A percentile compares a stretch with the other conserved stretches of the same genome.
These are phyloP conservation scores for Carapus acus DNA, from an alignment of 2,797 vertebrate species.

Conservation along the genomic window DNA sequence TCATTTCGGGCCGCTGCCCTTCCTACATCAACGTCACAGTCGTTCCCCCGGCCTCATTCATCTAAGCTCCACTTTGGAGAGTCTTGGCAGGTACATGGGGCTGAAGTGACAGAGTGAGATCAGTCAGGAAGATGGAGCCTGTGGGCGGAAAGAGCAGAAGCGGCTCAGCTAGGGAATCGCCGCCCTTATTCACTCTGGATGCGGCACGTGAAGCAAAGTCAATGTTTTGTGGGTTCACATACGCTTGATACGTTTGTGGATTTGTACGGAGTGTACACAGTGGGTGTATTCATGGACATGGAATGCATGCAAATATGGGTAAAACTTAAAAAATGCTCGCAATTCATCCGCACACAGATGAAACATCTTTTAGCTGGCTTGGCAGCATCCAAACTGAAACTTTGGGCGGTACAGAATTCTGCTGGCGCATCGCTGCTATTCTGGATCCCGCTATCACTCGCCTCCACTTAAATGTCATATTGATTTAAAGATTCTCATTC, in stretches of 20 bases:
- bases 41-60: slow-evolving; percentile 41
- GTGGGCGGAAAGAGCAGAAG: slow-evolving; percentile 17
- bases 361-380: too few relatives aligned
- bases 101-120: slow-evolving; percentile 23
- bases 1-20: slow-evolving; percentile 43
- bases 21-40: slow-evolving; percentile 28
- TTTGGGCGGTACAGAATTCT: too few relatives aligned
- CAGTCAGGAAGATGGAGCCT: slow-evolving; percentile 34
- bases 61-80: slow-evolving; percentile 20
- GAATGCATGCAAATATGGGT: too few relatives aligned
- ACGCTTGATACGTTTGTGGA: slow-evolving; percentile 33
- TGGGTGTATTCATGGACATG: too few relatives aligned
- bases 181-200: slow-evolving; percentile 29
- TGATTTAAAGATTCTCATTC: too few relatives aligned
- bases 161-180: background rate
- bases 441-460: too few relatives aligned
- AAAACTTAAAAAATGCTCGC: too few relatives aligned
- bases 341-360: too few relatives aligned
- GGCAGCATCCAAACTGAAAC: too few relatives aligned
- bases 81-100: slow-evolving; percentile 36
- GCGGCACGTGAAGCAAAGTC: slow-evolving; percentile 22
- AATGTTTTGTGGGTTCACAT: slow-evolving; percentile 21
- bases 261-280: too few relatives aligned
- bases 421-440: too few relatives aligned
- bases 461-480: too few relatives aligned